These are phyloP conservation scores for Halictus rubicundus DNA, from an alignment of 1,140 invertebrate genomes.

Conservation along the genomic window DNA sequence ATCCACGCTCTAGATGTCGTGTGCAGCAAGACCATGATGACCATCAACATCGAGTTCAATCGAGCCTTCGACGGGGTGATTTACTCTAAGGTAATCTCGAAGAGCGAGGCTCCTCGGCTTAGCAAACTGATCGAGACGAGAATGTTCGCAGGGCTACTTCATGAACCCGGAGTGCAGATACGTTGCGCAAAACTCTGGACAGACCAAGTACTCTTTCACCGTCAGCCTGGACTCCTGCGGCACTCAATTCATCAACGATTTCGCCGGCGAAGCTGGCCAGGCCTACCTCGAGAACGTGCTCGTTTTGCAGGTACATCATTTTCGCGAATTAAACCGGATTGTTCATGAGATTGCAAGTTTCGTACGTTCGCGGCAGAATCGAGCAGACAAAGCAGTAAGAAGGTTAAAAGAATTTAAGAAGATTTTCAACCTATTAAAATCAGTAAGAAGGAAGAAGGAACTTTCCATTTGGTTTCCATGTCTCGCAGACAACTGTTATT, in stretches of 20 bases:
- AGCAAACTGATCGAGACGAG: neutral
- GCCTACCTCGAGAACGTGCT: conserved; percentile 91
- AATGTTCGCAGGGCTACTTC: conserved; percentile 83
- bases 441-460: no score
- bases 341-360: no score
- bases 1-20: conserved; percentile 88
- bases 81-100: conserved; percentile 86
- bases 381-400: no score
- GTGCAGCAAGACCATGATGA: conserved; percentile 91
- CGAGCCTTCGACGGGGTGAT: conserved; percentile 88
- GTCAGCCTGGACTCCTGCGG: conserved; percentile 89
- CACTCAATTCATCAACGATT: conserved; percentile 90
- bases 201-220: conserved; percentile 87
- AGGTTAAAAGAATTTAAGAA: no score
- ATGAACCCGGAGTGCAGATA: conserved; percentile 87
- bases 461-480: no score
- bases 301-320: conserved; percentile 83
- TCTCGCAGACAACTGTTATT: no score
- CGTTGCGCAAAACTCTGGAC: conserved; percentile 86
- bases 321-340: no score
- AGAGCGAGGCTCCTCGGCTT: neutral
- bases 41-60: conserved; percentile 90
- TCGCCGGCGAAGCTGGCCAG: conserved; percentile 86
- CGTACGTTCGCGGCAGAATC: no score
- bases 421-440: no score